Evolutionary conservation across 2,888 invertebrate species (phyloP).

Genomic region (Xestoiulus laeticollis): DNA sequence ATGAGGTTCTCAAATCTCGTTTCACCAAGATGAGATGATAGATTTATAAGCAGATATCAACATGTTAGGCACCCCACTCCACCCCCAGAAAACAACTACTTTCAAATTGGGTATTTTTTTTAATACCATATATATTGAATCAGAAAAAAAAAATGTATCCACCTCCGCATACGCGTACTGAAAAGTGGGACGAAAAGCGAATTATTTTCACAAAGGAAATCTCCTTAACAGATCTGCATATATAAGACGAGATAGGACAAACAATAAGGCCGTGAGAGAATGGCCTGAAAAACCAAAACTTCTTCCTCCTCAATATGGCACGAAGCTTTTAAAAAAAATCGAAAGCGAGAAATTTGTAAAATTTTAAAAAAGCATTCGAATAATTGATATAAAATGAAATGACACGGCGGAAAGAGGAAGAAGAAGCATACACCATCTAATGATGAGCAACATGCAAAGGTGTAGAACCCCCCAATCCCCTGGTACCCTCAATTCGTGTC

Average conservation of each 20-base stretch:
- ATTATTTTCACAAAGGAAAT: conserved; percentile 3
- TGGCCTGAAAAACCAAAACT: conserved; percentile 19
- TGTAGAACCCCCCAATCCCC: background rate
- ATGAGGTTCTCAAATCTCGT: conserved; percentile 36
- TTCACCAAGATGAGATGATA: background rate
- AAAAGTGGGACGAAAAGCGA: conserved; percentile 36
- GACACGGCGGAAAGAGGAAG: background rate
- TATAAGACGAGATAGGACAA: conserved; percentile 3
- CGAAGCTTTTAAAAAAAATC: background rate
- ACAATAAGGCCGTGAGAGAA: conserved; percentile 43
- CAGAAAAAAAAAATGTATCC: no score
- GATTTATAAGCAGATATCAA: conserved; percentile 35
- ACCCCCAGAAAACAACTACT: conserved; percentile 1
- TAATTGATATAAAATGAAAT: conserved; percentile 10
- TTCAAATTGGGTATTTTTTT: conserved; percentile 1
- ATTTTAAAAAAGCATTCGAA: background rate
- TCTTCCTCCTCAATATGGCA: background rate
- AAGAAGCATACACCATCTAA: background rate
- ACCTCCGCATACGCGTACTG: background rate
- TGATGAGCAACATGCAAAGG: background rate
- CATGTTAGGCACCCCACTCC: background rate
- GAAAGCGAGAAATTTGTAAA: background rate
- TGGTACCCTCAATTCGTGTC: background rate
- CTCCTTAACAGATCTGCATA: background rate
- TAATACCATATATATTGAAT: background rate